These are phyloP conservation scores for Petrosia ficiformis DNA, from an alignment of 37 sponge, comb jelly and placozoan genomes.

Conservation along the genomic window DNA sequence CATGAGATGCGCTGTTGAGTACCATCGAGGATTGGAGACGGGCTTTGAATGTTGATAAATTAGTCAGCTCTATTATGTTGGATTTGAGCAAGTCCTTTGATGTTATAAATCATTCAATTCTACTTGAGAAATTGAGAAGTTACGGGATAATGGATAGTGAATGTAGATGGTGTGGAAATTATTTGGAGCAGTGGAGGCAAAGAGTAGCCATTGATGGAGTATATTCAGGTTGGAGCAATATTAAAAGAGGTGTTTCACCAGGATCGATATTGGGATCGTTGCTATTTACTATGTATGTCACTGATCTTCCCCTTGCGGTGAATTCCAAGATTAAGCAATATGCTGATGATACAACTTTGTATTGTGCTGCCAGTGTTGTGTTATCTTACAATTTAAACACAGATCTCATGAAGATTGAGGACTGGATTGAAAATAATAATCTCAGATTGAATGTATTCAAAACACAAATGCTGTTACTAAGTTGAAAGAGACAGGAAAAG, in stretches of 20 bases:
- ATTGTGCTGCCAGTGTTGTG: too few species aligned
- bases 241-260: too few species aligned
- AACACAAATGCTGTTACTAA: too few species aligned
- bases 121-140: slow-evolving; percentile 6
- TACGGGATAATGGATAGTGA: slow-evolving; percentile 9
- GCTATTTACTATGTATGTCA: too few species aligned
- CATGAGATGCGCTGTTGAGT: slow-evolving; percentile 7
- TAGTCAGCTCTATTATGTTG: slow-evolving; percentile 18
- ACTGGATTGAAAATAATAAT: too few species aligned
- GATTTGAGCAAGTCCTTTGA: slow-evolving; percentile 37
- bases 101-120: slow-evolving; percentile 20
- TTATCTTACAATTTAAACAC: too few species aligned
- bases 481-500: too few species aligned
- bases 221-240: too few species aligned
- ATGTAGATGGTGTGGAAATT: slow-evolving; percentile 20
- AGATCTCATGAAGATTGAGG: too few species aligned
- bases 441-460: too few species aligned
- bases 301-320: slow-evolving; percentile 9
- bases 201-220: too few species aligned
- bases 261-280: too few species aligned
- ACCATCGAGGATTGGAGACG: slow-evolving; percentile 17
- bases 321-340: slow-evolving; percentile 19
- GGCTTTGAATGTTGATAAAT: slow-evolving; percentile 17
- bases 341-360: slow-evolving; percentile 32
- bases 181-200: not conserved